These are phyloP conservation scores for Hemicordylus capensis DNA, from an alignment of 2,113 vertebrate genomes.

Conservation along the genomic window DNA sequence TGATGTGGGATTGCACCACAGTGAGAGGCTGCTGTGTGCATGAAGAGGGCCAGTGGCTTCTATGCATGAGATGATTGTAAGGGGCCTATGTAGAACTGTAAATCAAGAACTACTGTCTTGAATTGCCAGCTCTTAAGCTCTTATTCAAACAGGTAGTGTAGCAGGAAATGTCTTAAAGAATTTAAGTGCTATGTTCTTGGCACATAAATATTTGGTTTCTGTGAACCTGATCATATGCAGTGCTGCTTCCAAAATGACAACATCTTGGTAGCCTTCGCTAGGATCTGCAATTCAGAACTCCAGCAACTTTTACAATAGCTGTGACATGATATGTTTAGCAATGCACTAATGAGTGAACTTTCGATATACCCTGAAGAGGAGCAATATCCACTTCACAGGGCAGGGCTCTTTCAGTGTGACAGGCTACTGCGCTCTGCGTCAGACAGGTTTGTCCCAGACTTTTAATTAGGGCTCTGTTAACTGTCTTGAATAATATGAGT, in stretches of 20 bases:
- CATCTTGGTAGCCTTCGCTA: slow-evolving; percentile 11
- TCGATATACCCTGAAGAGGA: neutral
- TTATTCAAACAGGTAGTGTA: neutral
- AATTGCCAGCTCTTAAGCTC: neutral
- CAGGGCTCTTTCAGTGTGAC: neutral
- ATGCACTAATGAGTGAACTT: neutral
- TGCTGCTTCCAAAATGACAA: slow-evolving; percentile 17
- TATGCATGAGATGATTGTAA: neutral
- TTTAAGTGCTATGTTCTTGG: neutral
- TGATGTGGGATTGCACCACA: neutral
- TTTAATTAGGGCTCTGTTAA: neutral
- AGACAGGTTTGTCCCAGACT: neutral
- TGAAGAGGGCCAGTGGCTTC: neutral
- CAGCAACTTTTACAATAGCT: neutral
- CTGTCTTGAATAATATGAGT: neutral
- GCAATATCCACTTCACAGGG: neutral
- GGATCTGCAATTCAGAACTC: slow-evolving; percentile 27
- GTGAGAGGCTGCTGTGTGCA: neutral
- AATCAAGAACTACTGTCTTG: neutral
- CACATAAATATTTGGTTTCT: slow-evolving; percentile 10
- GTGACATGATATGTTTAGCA: neutral
- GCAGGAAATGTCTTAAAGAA: neutral
- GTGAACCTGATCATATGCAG: slow-evolving; percentile 1
- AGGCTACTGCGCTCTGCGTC: neutral
- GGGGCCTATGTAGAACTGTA: neutral